Base-by-base conservation (phyloP, 2,888 invertebrate genomes). In the Ernsta delagoae region DNA sequence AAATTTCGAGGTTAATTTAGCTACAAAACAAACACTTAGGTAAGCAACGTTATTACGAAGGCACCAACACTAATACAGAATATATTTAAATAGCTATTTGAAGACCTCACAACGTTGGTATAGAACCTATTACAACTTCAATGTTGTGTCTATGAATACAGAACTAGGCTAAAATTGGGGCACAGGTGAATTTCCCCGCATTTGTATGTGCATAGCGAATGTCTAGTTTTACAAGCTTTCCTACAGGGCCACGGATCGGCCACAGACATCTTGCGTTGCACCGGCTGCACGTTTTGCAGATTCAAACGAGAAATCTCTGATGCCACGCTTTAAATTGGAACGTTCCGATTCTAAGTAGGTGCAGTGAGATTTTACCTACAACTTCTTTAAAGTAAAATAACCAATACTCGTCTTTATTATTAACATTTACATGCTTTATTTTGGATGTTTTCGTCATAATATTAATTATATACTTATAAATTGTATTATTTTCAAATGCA, bases 141-240 rank as follows among this genome's bases (percentile, higher is more conserved):
- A 48, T 48, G 45, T 12, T 5, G 45, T 48, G n/a, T 48, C n/a
- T 12, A 12, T 48, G 45, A n/a, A 48, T 48, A 48, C 45, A 12
- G 45, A 48, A 48, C n/a, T 43, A 12, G 45, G 45, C 12, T 48
- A 5, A 48, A 48, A 48, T 48, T 48, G 45, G 45, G 45, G 45
- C 45, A 12, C 45, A 48, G 45, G 45, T 12, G 45, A 48, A 48
- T 1, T 5, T n/a, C n/a, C 45, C 45, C n/a, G 45, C 45, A 12
- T 12, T 48, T 12, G 45, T 48, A 5, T 48, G 45, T 48, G 45
- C 45, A 48, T 48, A 48, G 45, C 45, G 12, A 48, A 48, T 48
- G n/a, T 48, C 12, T 48, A 48, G 45, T 48, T 48, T 48, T 48
- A 48, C 45, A 48, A 48, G 45, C 45, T 48, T 48, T 48, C 45